A percentile compares a stretch with the other conserved stretches of the same genome.
phyloP scores from a whole-genome alignment of 2,113 vertebrate species.

The Nymphicus hollandicus region DNA sequence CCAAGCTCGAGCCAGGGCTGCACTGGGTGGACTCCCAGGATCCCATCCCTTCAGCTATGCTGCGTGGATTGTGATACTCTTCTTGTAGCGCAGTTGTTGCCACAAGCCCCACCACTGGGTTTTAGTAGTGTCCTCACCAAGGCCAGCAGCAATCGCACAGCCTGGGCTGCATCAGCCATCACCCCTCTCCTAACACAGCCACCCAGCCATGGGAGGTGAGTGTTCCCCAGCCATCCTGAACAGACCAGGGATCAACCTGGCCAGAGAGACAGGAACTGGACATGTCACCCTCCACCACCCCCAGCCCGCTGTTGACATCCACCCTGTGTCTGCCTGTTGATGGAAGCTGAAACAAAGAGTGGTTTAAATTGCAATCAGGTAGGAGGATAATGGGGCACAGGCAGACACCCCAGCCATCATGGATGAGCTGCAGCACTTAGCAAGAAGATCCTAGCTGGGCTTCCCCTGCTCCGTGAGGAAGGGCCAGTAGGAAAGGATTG shows the following conservation, averaged over 20 bases:
- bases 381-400: not conserved
- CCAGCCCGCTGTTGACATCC: not conserved
- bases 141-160: accelerated
- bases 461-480: not conserved
- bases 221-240: not conserved
- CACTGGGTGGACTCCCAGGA: not conserved
- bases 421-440: not conserved
- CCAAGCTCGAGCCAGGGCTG: accelerated
- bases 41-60: accelerated
- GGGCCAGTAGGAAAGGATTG: not conserved
- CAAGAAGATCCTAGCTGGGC: not conserved
- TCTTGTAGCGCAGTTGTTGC: not conserved
- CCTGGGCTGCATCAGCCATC: not conserved
- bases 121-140: not conserved
- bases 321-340: accelerated
- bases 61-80: not conserved
- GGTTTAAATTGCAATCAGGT: not conserved
- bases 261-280: not conserved
- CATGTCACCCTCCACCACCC: accelerated
- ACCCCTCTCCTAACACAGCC: accelerated
- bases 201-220: accelerated
- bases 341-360: not conserved
- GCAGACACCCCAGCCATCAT: accelerated
- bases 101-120: not conserved
- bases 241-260: not conserved